Base-by-base conservation (phyloP, 1,140 invertebrate species). In the Epicauta chinensis region DNA sequence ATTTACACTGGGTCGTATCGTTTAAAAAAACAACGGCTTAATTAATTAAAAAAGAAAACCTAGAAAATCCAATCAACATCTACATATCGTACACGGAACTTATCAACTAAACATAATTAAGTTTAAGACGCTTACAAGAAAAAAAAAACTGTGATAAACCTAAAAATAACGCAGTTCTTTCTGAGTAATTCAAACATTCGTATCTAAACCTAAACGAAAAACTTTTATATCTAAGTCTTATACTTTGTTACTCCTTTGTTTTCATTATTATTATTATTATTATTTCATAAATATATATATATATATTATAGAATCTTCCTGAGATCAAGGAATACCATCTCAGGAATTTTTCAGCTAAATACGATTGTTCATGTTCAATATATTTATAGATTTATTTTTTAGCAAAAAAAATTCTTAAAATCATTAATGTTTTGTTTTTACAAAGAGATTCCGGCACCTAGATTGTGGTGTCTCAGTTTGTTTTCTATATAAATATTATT, bases 391-490 rank as follows among this genome's bases (percentile, higher is more conserved):
- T 59, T 46, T 37, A 31, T 46, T 46, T 46, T 35, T 36, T 35
- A 7, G 23, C 7, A 23, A 23, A 23, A 7, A 23, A 23, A 5
- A 5, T 23, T 23, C 23, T 23, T 23, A 23, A 23, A 23, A 23
- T 23, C 7, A 23, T 23, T 23, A 23, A 34, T n/a, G 14, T 45
- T 36, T 36, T 46, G 7, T 9, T 16, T 39, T 53, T 58, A 52
- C 34, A 56, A 52, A 56, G 48, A 55, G 48, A 56, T 37, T 43
- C 48, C 48, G 56, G 55, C 55, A 50, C 51, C 55, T 55, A 55
- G 47, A 56, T 40, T 49, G 41, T 58, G 56, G 58, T 58, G 58
- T 58, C 52, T 51, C 53, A 38, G 43, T 57, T 53, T 49, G 29
- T 46, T 23, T 23, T 23, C 23, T 23, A 23, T 23, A 23, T 23